phyloP scores from a whole-genome alignment of 2,888 invertebrate species.

The Latheticus oryzae region DNA sequence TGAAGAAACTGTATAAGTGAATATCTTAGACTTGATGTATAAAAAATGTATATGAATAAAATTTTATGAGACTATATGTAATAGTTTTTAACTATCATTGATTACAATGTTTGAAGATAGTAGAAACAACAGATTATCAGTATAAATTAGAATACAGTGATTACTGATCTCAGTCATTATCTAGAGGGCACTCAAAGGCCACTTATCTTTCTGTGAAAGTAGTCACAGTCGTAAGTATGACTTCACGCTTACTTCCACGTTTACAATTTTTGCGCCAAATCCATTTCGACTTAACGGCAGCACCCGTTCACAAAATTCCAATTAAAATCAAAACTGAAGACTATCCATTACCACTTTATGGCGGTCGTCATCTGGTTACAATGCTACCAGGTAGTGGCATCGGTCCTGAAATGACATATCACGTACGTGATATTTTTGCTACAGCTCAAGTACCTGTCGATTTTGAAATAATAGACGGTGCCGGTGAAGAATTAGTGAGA shows the following conservation, averaged over 20 bases:
- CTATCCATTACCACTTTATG: constrained; percentile 44
- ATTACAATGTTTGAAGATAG: too few relatives aligned
- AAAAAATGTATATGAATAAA: constrained; percentile 46
- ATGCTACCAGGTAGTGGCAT: constrained; percentile 52
- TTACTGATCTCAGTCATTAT: too few relatives aligned
- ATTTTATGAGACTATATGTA: constrained; percentile 44
- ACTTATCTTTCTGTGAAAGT: too few relatives aligned
- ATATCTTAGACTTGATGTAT: constrained; percentile 46
- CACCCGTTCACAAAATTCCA: constrained; percentile 5
- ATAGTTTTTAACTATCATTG: too few relatives aligned
- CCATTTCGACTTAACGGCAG: constrained; percentile 1
- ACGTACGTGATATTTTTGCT: constrained; percentile 50
- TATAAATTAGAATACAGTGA: too few relatives aligned
- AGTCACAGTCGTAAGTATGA: too few relatives aligned
- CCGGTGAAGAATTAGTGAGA: constrained; percentile 43
- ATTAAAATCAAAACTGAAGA: constrained; percentile 7
- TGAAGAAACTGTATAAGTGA: constrained; percentile 37
- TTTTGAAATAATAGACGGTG: constrained; percentile 51
- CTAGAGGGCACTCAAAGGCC: too few relatives aligned
- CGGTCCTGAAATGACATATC: constrained; percentile 53
- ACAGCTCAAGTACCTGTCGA: constrained; percentile 52
- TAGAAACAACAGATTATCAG: too few relatives aligned
- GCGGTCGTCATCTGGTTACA: constrained; percentile 52
- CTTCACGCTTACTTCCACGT: not conserved
- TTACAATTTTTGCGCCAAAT: not conserved